Base-by-base conservation (phyloP, 2,888 invertebrate genomes). In the Andrena chrysosceles region DNA sequence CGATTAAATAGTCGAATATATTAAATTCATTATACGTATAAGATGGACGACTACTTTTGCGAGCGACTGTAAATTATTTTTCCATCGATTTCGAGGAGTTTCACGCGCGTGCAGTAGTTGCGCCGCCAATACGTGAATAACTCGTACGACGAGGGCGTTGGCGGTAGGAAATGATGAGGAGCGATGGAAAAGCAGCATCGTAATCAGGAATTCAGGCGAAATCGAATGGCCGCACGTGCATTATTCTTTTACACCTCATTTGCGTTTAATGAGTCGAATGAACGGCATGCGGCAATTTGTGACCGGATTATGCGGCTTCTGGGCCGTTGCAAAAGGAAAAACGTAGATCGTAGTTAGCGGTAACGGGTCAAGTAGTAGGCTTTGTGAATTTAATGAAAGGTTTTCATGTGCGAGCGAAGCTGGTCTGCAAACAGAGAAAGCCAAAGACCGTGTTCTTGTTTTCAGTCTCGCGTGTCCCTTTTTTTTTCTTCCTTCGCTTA, bases 381-480 rank as follows among this genome's bases (percentile, higher is more conserved):
- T 84, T 89, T 84, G 85, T 87, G 87, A 83, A 88, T 87, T 89
- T 89, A 89, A 83, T 89, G 85, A 87, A 85, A 87, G 85, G 84
- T 89, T 87, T 88, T 77, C 79, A 78, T 60, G 80, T 78, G 71
- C 78, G 77, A 75, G 63, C 67, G 66, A 67, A 63, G 66, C 83
- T 71, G 70, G 78, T 84, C 78, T 81, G 79, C 80, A 76, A 79
- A 86, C 79, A 48, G 68, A 73, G 64, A 85, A 73, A 86, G 81
- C 79, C 78, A 85, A 79, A 68, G 74, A 66, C 67, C 66, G 66
- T 23, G 64, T 68, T 71, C 80, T 70, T 83, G 74, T 86, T 79
- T 83, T 79, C 76, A 60, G 77, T 82, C 77, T 77, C 80, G 20
- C 66, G 83, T 67, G 64, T 75, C 52, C 70, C 80, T 59, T 72